Percentiles rank a stretch among this genome's conserved stretches.
Evolutionary conservation across 1,140 invertebrate genomes (phyloP).

Genomic region (Zaprionus vittiger): DNA sequence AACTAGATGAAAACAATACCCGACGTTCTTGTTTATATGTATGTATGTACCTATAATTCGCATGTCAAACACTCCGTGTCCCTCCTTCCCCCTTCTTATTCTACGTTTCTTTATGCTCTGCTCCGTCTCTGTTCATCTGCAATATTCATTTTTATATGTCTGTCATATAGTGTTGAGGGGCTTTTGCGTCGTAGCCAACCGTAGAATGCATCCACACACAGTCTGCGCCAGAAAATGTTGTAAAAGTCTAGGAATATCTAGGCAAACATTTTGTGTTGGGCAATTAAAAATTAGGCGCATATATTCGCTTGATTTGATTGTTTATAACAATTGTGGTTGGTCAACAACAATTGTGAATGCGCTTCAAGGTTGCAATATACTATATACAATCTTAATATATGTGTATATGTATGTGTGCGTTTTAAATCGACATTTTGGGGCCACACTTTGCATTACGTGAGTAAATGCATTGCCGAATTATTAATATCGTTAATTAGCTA

Average conservation of each 20-base stretch:
- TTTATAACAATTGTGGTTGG: background rate
- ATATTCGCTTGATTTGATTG: background rate
- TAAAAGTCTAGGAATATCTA: slow-evolving; percentile 6
- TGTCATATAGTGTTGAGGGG: slow-evolving; percentile 1
- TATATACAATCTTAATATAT: background rate
- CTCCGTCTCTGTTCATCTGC: slow-evolving; percentile 24
- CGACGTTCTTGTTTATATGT: slow-evolving; percentile 20
- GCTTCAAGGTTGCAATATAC: background rate
- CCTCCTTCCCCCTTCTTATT: background rate
- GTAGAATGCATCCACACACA: background rate
- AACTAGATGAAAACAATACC: slow-evolving; percentile 27
- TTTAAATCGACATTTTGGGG: background rate
- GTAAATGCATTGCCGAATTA: background rate
- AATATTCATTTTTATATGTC: slow-evolving; percentile 15
- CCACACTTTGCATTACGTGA: background rate
- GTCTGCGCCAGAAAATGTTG: background rate
- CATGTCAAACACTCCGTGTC: background rate
- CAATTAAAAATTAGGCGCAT: slow-evolving; percentile 4
- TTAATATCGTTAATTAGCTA: slow-evolving; percentile 6
- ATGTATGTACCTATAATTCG: background rate
- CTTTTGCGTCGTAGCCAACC: slow-evolving; percentile 2
- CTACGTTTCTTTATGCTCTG: slow-evolving; percentile 9
- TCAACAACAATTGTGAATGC: background rate
- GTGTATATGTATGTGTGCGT: background rate
- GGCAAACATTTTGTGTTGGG: slow-evolving; percentile 6